A percentile compares a stretch with the other conserved stretches of the same genome.
Evolutionary conservation across 2,888 invertebrate genomes (phyloP).

Genomic region (Stenotaenia linearis): DNA sequence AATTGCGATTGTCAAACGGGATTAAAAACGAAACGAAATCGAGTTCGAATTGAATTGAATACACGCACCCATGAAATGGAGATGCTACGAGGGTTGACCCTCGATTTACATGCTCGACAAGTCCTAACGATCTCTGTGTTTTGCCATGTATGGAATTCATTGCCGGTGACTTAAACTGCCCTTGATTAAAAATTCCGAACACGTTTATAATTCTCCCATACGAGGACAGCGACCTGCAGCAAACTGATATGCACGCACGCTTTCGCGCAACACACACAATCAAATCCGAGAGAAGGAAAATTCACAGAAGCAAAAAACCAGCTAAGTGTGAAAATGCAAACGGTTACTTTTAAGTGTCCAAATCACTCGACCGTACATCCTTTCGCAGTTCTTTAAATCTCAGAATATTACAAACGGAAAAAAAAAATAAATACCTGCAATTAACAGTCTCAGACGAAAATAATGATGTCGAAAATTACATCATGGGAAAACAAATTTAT

Average conservation of each 20-base stretch:
- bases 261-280: not conserved
- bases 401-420: not conserved
- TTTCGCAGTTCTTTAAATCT: conserved; percentile 1
- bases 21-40: not conserved
- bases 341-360: not conserved
- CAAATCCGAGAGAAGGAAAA: not conserved
- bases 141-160: conserved; percentile 20
- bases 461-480: not conserved
- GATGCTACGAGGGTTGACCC: not conserved
- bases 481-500: not conserved
- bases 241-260: not conserved
- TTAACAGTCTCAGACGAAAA: not conserved
- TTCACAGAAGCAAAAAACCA: conserved; percentile 1
- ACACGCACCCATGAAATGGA: not conserved
- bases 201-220: not conserved
- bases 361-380: not conserved
- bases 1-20: too few relatives aligned
- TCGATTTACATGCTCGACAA: not conserved
- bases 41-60: not conserved
- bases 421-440: not conserved
- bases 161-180: not conserved
- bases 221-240: conserved; percentile 2
- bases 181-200: not conserved
- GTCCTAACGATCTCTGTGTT: not conserved
- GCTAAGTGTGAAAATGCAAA: conserved; percentile 19